Evolutionary conservation across 1,140 invertebrate species (phyloP), one percentile per base, ranked within the genome.

Genomic region (Nilaparvata lugens): DNA sequence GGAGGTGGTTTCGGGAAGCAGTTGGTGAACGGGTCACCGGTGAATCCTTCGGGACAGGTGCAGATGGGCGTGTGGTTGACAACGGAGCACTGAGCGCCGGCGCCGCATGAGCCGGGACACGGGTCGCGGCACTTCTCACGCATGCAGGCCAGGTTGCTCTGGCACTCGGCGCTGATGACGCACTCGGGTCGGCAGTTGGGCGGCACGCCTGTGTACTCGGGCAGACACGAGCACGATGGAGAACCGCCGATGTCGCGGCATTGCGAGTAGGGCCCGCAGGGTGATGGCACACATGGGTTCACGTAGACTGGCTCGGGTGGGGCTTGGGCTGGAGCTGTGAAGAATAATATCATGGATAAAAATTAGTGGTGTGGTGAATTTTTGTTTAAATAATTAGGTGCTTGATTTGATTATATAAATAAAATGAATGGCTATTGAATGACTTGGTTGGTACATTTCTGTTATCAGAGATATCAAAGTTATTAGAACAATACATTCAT

Each of bases 111-210:
- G 35, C 86, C 83, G 43, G 79, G 75, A 71, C 87, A 89, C 13
- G 87, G 86, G 70, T 88, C 82, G 69, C 77, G 75, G 71, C 87
- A 89, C 73, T 84, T 86, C 68, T 83, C 78, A 65, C 81, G 79
- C 28, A 87, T 81, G 71, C 86, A 92, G 40, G 87, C 83, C 68
- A 82, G 75, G 65, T 83, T 79, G 56, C 81, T 80, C 4, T 80
- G 71, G 71, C 89, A 92, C 69, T 91, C 87, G n/a, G 80, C 76
- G 68, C 89, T 83, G 1, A 84, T 79, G 13, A 78, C 74, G 72
- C 86, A 88, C 72, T 88, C 85, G 14, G 86, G 85, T 6, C 83
- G 77, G 69, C 87, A 89, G 66, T 83, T 81, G 25, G 85, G 85
- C 19, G 86, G 84, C 18, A 75, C 74, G 45, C 87, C 87, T 48